Evolutionary conservation across 2,797 vertebrate genomes (phyloP).

Genomic region (Coracias cyanogaster): DNA sequence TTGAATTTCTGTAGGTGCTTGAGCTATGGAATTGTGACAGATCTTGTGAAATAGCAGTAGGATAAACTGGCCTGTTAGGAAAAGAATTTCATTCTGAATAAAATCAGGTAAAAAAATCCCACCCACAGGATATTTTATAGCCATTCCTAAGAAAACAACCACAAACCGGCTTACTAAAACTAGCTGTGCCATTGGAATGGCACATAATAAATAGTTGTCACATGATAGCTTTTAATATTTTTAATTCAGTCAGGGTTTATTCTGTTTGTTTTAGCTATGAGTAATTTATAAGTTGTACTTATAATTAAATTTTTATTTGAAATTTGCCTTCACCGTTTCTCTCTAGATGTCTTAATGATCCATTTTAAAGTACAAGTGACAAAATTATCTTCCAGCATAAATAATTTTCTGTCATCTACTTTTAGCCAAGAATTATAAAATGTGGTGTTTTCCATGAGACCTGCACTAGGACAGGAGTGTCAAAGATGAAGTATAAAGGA

Average conservation of each 20-base stretch:
- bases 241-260: not conserved
- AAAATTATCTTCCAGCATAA: not conserved
- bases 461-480: not conserved
- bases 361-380: not conserved
- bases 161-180: not conserved
- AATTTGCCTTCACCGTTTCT: not conserved
- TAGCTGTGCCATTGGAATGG: not conserved
- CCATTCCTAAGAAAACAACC: not conserved
- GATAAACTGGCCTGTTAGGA: not conserved
- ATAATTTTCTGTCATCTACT: not conserved
- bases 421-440: not conserved
- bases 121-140: not conserved
- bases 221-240: not conserved
- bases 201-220: not conserved
- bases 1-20: conserved; percentile 2
- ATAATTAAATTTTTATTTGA: not conserved
- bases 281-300: not conserved
- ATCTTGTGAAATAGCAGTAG: not conserved
- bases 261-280: not conserved
- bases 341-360: not conserved
- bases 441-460: not conserved
- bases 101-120: not conserved
- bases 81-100: not conserved
- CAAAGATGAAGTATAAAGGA: not conserved
- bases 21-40: not conserved